Evolutionary conservation across 1,140 invertebrate species (phyloP), one percentile per base, ranked within the genome.

Genomic region (Drosophila repleta): DNA sequence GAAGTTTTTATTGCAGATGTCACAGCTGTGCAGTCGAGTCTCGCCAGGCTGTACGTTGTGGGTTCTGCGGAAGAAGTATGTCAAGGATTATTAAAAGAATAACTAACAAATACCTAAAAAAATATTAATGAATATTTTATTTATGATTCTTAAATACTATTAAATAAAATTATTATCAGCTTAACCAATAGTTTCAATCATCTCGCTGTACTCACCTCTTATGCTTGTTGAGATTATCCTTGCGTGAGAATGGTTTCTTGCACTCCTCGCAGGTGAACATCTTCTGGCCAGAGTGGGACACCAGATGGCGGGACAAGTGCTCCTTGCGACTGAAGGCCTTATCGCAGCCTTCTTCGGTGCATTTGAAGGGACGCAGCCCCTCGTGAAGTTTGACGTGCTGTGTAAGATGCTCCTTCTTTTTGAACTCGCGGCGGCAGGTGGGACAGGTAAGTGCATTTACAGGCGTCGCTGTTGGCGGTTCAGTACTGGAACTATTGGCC

Each of bases 161-260:
- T 24, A 3, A 3, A 24, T n/a, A n/a, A n/a, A n/a, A n/a, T n/a
- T n/a, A n/a, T n/a, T n/a, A n/a, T n/a, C n/a, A n/a, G n/a, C n/a
- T n/a, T n/a, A n/a, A n/a, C n/a, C n/a, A 24, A 24, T 24, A 24
- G 21, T 24, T 24, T 24, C 21, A 24, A 24, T 3, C 21, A 24
- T 3, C 21, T 24, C 21, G 2, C 4, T 13, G 39, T 32, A 91
- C 11, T 35, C 32, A 35, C 91, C 87, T 94, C 57, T 93, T 93
- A 89, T 97, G 96, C 72, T 96, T 96, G 57, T 95, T 94, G 0
- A 96, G 90, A 82, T 96, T 96, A 76, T 96, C 95, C 78, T 96
- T 96, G 1, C 95, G 93, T 0, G 95, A 95, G 73, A 97, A 97
- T 48, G 94, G 94, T 79, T 96, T 96, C 3, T 94, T 94, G 90